Evolutionary conservation across 2,797 vertebrate genomes (phyloP), one percentile per base, ranked within the genome.

Genomic region (Pygocentrus nattereri): DNA sequence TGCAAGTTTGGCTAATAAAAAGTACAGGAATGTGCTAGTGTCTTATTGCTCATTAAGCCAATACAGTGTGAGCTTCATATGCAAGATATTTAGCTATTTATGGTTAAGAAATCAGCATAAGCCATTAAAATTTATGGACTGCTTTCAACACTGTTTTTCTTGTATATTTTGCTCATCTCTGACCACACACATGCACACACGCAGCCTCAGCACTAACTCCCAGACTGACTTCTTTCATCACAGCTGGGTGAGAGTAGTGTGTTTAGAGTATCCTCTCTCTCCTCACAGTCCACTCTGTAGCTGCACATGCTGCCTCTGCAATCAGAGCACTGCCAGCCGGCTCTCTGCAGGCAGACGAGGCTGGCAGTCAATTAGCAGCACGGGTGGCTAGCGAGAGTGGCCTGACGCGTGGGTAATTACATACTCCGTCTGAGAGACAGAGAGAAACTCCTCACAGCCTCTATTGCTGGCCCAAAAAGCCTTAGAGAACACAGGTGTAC

Each of bases 331-430:
- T 70, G 49, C 44, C 56, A 76, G 65, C 62, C 74, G 68, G 50
- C 65, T 68, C 80, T 79, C 68, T 59, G 21, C 68, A 62, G 27
- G 41, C 56, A 61, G 67, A 58, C 23, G 21, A 80, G 74, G 74
- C 82, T 78, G 78, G 52, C 76, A 85, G 84, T 84, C 80, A 87
- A 81, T 84, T 80, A 87, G 82, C 82, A 81, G 76, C 34, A 62
- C 61, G 54, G 38, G 56, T 70, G n/a, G 56, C 31, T 65, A 47
- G 74, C 77, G 56, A 78, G 79, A 65, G 76, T 65, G 62, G 73
- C 64, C 79, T 77, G 72, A 85, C 84, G 81, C 77, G 79, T 83
- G 86, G 81, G 76, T 85, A 87, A 88, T 86, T 87, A 85, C 82
- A 80, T 58, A 80, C 82, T 83, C 74, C 62, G 70, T 75, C 72